Conservation (phyloP, 1,140 invertebrate genomes). For the Drosophila miranda region DNA sequence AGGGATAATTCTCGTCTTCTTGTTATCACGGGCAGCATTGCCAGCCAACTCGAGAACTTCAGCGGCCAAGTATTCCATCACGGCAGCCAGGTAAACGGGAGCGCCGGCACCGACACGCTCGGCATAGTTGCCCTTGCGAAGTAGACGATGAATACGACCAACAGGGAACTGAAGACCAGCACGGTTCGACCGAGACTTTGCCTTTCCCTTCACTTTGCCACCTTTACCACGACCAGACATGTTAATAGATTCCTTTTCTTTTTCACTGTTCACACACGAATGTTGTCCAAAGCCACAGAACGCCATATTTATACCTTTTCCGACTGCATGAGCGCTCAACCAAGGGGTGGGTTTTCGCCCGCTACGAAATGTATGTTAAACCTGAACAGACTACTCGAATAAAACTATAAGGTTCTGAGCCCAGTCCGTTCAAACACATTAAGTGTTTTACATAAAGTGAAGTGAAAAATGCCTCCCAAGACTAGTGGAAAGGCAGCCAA, state of each 20-base stretch:
- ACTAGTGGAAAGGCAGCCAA: too few species aligned
- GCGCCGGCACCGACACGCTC: constrained; percentile 88
- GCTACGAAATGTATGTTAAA: too few species aligned
- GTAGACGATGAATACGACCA: constrained; percentile 87
- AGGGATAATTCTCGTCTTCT: constrained; percentile 88
- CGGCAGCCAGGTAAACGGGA: constrained; percentile 88
- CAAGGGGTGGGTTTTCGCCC: too few species aligned
- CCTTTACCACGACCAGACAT: constrained; percentile 85
- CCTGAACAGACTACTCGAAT: too few species aligned
- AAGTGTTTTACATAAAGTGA: too few species aligned
- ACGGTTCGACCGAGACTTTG: constrained; percentile 85
- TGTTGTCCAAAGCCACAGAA: too few species aligned
- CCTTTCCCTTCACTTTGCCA: constrained; percentile 85
- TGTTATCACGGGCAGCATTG: constrained; percentile 88
- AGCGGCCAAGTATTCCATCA: constrained; percentile 86
- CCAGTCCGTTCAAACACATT: too few species aligned
- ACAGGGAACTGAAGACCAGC: constrained; percentile 89
- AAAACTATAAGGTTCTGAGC: too few species aligned
- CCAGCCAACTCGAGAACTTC: constrained; percentile 91
- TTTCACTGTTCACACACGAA: too few species aligned
- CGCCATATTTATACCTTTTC: too few species aligned
- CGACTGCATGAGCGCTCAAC: too few species aligned
- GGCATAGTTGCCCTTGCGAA: constrained; percentile 89
- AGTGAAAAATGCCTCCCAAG: too few species aligned
- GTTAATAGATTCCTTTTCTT: constrained; percentile 64